phyloP scores from a whole-genome alignment of 2,888 invertebrate species.

The Minunthozetes semirufus region DNA sequence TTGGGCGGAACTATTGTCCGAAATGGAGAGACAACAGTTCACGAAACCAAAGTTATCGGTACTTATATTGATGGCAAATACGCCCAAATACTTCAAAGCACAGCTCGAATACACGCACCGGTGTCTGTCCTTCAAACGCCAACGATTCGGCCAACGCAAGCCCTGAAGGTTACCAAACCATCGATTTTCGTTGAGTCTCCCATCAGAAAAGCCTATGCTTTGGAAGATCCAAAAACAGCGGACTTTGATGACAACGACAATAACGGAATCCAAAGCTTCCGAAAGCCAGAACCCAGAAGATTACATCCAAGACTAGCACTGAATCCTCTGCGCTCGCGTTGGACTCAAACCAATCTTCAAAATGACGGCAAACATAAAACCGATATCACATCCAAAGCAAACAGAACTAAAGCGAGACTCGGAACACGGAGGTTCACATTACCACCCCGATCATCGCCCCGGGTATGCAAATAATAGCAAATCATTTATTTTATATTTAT shows the following conservation, averaged over 20 bases:
- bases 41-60: constrained; percentile 81
- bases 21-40: constrained; percentile 73
- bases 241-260: constrained; percentile 20
- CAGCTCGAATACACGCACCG: constrained; percentile 55
- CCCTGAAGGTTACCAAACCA: background rate
- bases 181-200: background rate
- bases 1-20: constrained; percentile 74
- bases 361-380: constrained; percentile 11
- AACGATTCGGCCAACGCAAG: constrained; percentile 37
- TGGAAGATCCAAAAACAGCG: background rate
- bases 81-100: constrained; percentile 75
- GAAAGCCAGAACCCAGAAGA: background rate
- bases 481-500: background rate
- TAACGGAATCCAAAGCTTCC: constrained; percentile 1
- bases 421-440: constrained; percentile 32
- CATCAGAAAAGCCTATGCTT: background rate
- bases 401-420: constrained; percentile 18
- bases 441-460: constrained; percentile 33
- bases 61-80: constrained; percentile 70
- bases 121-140: constrained; percentile 26
- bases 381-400: background rate
- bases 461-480: constrained; percentile 19
- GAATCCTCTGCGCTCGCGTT: constrained; percentile 31
- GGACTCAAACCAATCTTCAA: constrained; percentile 26
- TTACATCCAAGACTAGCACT: constrained; percentile 26